Conservation (phyloP, 2,797 vertebrate genomes). For the Chelon labrosus region DNA sequence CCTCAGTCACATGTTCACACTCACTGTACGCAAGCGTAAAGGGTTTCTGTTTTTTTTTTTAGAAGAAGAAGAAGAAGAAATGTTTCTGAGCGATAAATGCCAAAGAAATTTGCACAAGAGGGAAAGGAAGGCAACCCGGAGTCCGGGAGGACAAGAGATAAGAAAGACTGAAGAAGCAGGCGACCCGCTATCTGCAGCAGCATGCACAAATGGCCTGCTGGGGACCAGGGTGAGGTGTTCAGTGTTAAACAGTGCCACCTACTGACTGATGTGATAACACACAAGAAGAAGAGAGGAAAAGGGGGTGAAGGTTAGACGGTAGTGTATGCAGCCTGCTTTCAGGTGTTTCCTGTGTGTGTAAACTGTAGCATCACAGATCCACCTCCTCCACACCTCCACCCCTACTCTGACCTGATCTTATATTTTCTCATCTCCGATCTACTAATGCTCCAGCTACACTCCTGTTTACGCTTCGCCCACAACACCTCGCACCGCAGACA, state of each 20-base stretch:
- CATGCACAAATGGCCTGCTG: conserved; percentile 20
- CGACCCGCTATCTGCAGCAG: conserved; percentile 30
- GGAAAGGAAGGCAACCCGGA: conserved; percentile 18
- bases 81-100: conserved; percentile 41
- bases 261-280: conserved; percentile 48
- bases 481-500: conserved; percentile 5
- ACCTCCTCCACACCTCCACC: conserved; percentile 5
- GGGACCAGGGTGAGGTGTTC: conserved; percentile 24
- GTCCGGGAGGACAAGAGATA: conserved; percentile 42
- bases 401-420: conserved; percentile 7
- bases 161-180: conserved; percentile 50
- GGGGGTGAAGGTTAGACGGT: neutral
- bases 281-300: conserved; percentile 2
- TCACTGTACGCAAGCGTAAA: conserved; percentile 40
- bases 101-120: conserved; percentile 26
- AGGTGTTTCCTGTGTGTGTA: neutral
- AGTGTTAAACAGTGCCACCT: conserved; percentile 79
- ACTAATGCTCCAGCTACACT: neutral
- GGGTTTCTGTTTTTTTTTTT: conserved; percentile 27
- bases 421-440: conserved; percentile 5
- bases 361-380: conserved; percentile 10
- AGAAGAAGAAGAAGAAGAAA: conserved; percentile 8
- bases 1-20: conserved; percentile 54
- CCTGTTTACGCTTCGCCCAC: conserved; percentile 14
- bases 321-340: conserved; percentile 1